These are phyloP conservation scores for Nothoprocta pentlandii DNA, from an alignment of 2,113 vertebrate genomes.

Conservation along the genomic window DNA sequence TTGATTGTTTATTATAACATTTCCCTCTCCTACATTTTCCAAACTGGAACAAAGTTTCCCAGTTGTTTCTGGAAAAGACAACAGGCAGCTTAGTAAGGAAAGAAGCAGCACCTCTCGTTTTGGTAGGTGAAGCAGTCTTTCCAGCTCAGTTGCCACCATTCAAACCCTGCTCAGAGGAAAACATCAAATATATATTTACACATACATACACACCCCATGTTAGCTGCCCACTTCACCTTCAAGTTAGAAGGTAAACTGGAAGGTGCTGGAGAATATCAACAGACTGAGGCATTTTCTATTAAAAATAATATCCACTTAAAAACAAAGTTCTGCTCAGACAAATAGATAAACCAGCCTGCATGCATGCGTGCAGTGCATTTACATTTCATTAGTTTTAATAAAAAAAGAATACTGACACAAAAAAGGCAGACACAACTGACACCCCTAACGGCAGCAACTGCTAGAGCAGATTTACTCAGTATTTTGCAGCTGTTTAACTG, in stretches of 20 bases:
- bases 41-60: background rate
- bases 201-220: background rate
- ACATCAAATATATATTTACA: too few species aligned
- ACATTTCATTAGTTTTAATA: background rate
- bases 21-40: background rate
- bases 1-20: too few species aligned
- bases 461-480: background rate
- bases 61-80: background rate
- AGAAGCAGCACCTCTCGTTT: background rate
- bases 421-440: background rate
- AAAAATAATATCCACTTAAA: background rate
- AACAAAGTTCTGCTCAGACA: background rate
- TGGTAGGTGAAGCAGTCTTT: background rate
- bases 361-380: background rate
- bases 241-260: background rate
- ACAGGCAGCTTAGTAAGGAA: background rate
- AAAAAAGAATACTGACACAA: background rate
- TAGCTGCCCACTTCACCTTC: background rate
- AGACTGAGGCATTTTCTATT: background rate
- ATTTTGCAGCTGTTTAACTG: background rate
- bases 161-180: background rate
- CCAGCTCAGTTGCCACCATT: background rate
- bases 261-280: background rate
- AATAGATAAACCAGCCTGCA: background rate
- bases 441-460: accelerated